These are phyloP conservation scores for Elymnias hypermnestra DNA, from an alignment of 1,140 invertebrate species.

Conservation along the genomic window DNA sequence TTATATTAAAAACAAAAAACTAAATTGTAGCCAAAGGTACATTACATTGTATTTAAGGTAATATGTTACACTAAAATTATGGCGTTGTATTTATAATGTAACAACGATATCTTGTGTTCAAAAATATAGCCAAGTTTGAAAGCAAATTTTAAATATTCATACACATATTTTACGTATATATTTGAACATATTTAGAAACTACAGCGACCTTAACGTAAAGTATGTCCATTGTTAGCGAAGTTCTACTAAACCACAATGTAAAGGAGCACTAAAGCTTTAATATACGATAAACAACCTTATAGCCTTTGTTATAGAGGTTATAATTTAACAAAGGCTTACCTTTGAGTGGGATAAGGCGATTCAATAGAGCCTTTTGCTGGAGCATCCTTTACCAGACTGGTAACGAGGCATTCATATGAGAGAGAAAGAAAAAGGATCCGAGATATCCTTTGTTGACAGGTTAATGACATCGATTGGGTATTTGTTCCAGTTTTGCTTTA, in stretches of 20 bases:
- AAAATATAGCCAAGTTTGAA: no score
- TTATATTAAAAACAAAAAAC: no score
- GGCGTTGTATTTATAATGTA: no score
- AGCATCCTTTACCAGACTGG: constrained; percentile 13
- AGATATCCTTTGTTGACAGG: constrained; percentile 19
- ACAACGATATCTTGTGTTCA: no score
- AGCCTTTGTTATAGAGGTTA: not conserved
- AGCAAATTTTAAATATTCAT: no score
- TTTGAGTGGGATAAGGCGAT: constrained; percentile 12
- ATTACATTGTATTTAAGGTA: no score
- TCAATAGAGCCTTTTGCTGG: constrained; percentile 19
- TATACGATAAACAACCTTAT: not conserved
- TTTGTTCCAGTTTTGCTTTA: constrained; percentile 5
- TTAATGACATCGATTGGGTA: constrained; percentile 17
- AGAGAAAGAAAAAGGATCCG: constrained; percentile 4
- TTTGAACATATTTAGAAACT: constrained; percentile 1
- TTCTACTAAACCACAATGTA: constrained; percentile 13
- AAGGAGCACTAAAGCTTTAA: not conserved
- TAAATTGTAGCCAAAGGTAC: no score
- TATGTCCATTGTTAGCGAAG: constrained; percentile 10
- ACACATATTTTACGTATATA: no score
- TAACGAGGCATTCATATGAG: constrained; percentile 5
- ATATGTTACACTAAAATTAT: no score
- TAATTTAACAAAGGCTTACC: not conserved
- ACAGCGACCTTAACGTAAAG: constrained; percentile 7